phyloP scores from a whole-genome alignment of 1,140 invertebrate species.

The Drosophila prosaltans region DNA sequence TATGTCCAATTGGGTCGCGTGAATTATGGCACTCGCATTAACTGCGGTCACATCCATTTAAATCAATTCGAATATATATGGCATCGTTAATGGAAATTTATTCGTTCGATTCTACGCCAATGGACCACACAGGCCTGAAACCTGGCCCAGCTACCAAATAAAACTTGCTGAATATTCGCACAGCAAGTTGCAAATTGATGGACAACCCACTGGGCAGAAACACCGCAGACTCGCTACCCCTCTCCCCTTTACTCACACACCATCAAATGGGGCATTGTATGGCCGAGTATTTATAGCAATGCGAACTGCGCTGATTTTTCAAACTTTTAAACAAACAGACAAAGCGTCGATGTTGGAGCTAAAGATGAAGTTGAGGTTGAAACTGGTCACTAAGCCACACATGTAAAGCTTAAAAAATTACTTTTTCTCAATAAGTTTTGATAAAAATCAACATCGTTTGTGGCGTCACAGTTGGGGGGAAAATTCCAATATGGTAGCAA shows the following conservation, averaged over 20 bases:
- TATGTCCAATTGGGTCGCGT: slow-evolving; percentile 54
- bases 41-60: slow-evolving; percentile 71
- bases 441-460: slow-evolving; percentile 82
- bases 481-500: slow-evolving; percentile 77
- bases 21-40: slow-evolving; percentile 68
- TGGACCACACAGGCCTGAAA: slow-evolving; percentile 45
- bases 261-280: slow-evolving; percentile 56
- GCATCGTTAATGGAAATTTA: slow-evolving; percentile 81
- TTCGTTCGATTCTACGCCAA: slow-evolving; percentile 52
- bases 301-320: slow-evolving; percentile 70
- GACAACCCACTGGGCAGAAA: slow-evolving; percentile 62
- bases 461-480: slow-evolving; percentile 72
- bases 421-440: slow-evolving; percentile 81
- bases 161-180: slow-evolving; percentile 74
- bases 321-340: slow-evolving; percentile 52
- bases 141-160: slow-evolving; percentile 57
- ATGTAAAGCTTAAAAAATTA: slow-evolving; percentile 80
- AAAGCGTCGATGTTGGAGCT: slow-evolving; percentile 11
- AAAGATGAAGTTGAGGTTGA: not conserved
- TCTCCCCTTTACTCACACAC: not conserved
- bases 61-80: slow-evolving; percentile 79
- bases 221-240: slow-evolving; percentile 14
- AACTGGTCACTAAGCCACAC: slow-evolving; percentile 27
- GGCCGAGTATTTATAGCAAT: slow-evolving; percentile 62
- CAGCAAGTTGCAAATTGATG: slow-evolving; percentile 75